Base-by-base conservation (phyloP, 2,888 invertebrate species). In the Drosophila ezoana region DNA sequence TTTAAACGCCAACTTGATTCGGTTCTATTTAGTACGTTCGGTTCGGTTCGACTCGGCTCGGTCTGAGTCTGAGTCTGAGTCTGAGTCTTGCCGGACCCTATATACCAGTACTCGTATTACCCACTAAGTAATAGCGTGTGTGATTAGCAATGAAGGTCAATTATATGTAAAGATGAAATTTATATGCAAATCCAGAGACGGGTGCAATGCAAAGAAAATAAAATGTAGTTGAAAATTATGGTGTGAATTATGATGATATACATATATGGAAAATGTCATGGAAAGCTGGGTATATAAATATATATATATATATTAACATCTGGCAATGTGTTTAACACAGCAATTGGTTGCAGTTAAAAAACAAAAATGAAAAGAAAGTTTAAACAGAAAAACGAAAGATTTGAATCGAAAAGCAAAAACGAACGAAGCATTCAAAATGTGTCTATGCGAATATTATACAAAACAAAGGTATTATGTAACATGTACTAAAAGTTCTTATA, bases 81-180 rank as follows among this genome's bases (percentile, higher is more conserved):
- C 20, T 20, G 20, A 4, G 28, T 28, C 28, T 28, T 1, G 28
- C 2, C 8, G 28, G 28, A 28, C 28, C 0, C 28, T 6, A 14
- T 16, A 45, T 28, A 76, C 40, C 40, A 40, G 77, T 72, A 72
- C 66, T 66, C 47, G 61, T 72, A 51, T 59, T 57, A 59, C 61
- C 54, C 69, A 68, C 43, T 69, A 75, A 66, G 63, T 80, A 79
- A 65, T 82, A 86, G 82, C 80, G 86, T 85, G 86, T 89, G 86
- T 87, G 86, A 87, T 87, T 89, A 87, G 89, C 81, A 87, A 87
- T 87, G 89, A 87, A 89, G 89, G 86, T 87, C 86, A 87, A 87
- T 87, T 87, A 87, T 89, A 79, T 83, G 74, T 72, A 63, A 85
- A 81, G 57, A 76, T 71, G 78, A 80, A 88, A 86, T 73, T 80